phyloP scores from a whole-genome alignment of 2,888 invertebrate species.

The Drosophila mayaguana region DNA sequence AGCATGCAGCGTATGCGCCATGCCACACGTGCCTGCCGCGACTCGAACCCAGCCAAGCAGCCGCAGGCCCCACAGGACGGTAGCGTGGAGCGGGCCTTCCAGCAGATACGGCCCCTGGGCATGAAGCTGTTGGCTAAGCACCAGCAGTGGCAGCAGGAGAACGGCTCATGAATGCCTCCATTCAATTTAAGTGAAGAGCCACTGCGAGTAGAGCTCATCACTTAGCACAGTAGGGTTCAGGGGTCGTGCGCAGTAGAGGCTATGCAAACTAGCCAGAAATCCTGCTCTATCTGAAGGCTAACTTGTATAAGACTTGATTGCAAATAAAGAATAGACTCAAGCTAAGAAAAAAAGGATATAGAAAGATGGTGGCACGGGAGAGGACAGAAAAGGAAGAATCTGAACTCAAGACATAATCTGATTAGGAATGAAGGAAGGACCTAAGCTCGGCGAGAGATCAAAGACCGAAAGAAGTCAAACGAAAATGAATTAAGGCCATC shows the following conservation, averaged over 20 bases:
- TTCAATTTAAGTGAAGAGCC: too few species aligned
- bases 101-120: conserved; percentile 85
- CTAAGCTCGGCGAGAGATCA: background rate
- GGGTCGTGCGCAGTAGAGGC: background rate
- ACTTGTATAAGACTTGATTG: background rate
- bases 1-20: conserved; percentile 92
- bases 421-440: background rate
- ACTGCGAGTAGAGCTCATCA: too few species aligned
- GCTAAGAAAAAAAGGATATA: background rate
- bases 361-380: background rate
- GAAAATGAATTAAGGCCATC: background rate
- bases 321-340: background rate
- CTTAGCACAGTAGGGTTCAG: background rate
- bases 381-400: too few species aligned
- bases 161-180: conserved; percentile 85
- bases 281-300: background rate
- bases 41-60: conserved; percentile 34
- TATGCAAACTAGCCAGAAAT: background rate
- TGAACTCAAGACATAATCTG: background rate
- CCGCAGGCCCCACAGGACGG: conserved; percentile 32
- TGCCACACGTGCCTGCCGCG: conserved; percentile 43
- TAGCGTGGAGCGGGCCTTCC: conserved; percentile 75
- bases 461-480: background rate
- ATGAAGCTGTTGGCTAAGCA: conserved; percentile 87
- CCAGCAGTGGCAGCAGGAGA: conserved; percentile 88